These are phyloP conservation scores for Pachydiplax longipennis DNA, from an alignment of 2,888 invertebrate genomes.

Conservation along the genomic window DNA sequence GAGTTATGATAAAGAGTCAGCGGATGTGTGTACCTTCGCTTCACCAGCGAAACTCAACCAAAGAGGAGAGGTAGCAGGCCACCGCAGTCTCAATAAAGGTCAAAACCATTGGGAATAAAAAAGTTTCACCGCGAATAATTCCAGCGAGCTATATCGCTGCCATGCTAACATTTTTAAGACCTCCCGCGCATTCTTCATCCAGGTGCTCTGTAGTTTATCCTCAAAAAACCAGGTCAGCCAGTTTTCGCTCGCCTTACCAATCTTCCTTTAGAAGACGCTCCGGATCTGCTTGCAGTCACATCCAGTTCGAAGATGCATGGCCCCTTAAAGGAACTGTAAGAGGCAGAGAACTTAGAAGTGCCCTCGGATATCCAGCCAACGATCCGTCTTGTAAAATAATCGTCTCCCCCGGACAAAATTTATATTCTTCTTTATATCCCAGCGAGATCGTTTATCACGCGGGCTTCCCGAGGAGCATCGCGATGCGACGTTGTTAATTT, in stretches of 20 bases:
- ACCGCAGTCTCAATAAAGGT: background rate
- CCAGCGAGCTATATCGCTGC: constrained; percentile 5
- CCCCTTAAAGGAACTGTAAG: background rate
- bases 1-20: too few relatives aligned
- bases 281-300: constrained; percentile 41
- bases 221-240: constrained; percentile 27
- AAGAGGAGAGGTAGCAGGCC: background rate
- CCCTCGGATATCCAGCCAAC: background rate
- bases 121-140: background rate
- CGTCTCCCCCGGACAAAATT: constrained; percentile 19
- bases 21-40: background rate
- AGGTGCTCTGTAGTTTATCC: background rate
- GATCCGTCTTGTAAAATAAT: constrained; percentile 39
- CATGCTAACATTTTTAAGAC: constrained; percentile 2
- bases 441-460: constrained; percentile 26
- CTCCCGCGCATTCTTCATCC: constrained; percentile 7
- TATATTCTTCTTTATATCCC: constrained; percentile 41
- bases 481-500: constrained; percentile 43
- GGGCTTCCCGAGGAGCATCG: constrained; percentile 16
- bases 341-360: background rate
- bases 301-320: constrained; percentile 27
- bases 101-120: background rate
- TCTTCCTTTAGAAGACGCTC: constrained; percentile 18
- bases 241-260: background rate
- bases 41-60: background rate